A percentile compares a stretch with the other conserved stretches of the same genome.
Evolutionary conservation across 2,888 invertebrate genomes (phyloP).

Genomic region (Trypoxylon attenuatum): DNA sequence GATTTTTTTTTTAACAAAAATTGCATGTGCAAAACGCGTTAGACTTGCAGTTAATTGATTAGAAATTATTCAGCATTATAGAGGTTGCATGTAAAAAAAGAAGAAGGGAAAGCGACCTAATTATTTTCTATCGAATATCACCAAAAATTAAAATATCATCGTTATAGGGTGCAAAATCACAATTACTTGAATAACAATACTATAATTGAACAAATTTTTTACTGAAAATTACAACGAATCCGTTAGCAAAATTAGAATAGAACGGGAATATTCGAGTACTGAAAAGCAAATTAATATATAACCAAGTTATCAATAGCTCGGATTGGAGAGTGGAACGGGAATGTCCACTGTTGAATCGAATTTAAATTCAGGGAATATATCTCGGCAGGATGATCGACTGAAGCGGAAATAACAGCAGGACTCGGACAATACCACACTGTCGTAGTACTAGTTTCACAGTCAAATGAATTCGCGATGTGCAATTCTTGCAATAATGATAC

Average conservation of each 20-base stretch:
- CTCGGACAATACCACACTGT: neutral
- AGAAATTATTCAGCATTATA: no score
- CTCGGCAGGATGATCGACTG: neutral
- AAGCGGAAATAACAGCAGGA: slow-evolving; percentile 5
- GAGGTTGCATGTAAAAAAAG: no score
- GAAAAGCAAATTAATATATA: neutral
- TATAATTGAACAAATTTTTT: no score
- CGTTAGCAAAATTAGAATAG: neutral
- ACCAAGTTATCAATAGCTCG: neutral
- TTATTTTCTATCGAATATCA: no score
- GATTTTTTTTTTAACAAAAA: no score
- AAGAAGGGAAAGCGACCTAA: no score
- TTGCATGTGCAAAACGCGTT: no score
- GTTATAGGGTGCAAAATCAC: no score
- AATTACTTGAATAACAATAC: no score
- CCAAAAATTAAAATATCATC: no score
- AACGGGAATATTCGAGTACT: neutral
- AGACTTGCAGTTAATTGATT: no score
- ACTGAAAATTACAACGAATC: neutral
- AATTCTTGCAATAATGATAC: no score
- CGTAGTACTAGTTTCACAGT: neutral
- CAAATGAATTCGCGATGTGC: neutral
- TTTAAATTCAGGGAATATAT: neutral
- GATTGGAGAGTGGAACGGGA: neutral
- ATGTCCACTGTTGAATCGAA: neutral